Base-by-base conservation (phyloP, 2,113 vertebrate species). In the Syngnathus scovelli region DNA sequence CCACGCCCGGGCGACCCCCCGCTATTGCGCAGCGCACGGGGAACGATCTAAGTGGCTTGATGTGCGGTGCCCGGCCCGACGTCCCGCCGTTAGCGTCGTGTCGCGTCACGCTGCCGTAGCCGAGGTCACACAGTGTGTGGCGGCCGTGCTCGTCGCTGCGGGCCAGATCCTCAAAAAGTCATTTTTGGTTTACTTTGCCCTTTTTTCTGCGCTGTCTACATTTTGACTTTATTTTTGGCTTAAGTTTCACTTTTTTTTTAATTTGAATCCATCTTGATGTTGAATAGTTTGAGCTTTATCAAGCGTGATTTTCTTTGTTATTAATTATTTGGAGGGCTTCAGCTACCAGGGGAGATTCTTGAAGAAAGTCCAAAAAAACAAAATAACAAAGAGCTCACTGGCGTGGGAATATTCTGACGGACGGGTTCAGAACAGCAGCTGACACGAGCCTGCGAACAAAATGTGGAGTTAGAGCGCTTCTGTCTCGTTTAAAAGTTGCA, bases 361-460 rank as follows among this genome's bases (percentile, higher is more conserved):
- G 56, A 80, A 76, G 75, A 72, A 51, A 80, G 74, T 64, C 52
- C 1, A 65, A 73, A 67, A 75, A 86, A 74, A 54, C 21, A 54
- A 75, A 83, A 77, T 70, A 70, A 68, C 77, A 77, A 67, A 71
- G 51, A 70, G 75, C 73, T 73, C 61, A 71, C 61, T 18, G 15
- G 19, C n/a, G 70, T 55, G 65, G 73, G 52, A 13, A 61, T 60
- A 43, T 67, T 55, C 49, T 66, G 68, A 23, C 4, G n/a, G n/a
- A 11, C 55, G 27, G 27, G 27, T 33, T 33, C 27, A 3, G 27
- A 33, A 33, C 27, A 33, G 27, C 27, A 33, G 27, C 27, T 33
- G 3, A 33, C 27, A 33, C 27, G 27, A 3, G 27, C 27, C 27
- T 3, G 3, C 3, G 2, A 2, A 3, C 27, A 33, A 33, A 54